These are phyloP conservation scores for Heterodera filipjevi DNA, from an alignment of 2,888 invertebrate species.

Conservation along the genomic window DNA sequence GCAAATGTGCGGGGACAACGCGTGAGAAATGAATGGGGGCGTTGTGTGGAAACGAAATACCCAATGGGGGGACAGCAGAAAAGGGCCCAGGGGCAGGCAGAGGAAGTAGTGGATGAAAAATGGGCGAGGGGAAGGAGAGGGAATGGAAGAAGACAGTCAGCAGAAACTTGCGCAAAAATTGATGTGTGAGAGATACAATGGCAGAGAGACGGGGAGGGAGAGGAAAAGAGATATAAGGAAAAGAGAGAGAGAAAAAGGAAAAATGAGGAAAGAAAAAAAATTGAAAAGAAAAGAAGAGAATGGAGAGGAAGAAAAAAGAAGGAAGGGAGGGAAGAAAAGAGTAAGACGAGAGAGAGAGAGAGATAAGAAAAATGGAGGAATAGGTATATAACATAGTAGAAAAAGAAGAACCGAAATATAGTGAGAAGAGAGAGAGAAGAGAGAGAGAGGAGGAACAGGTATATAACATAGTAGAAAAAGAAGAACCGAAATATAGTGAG, in stretches of 20 bases:
- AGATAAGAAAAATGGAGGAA: not conserved
- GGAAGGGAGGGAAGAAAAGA: not conserved
- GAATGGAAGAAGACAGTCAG: slow-evolving; percentile 1
- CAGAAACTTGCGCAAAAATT: not conserved
- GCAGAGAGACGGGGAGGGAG: not conserved
- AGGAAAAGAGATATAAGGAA: not conserved
- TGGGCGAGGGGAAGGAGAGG: not conserved
- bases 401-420: not conserved
- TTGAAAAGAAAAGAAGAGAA: not conserved
- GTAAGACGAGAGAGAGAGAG: not conserved
- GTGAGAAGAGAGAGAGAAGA: not conserved
- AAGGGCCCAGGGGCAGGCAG: not conserved
- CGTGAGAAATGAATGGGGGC: too few relatives aligned
- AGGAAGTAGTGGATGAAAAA: not conserved
- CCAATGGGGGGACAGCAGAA: too few relatives aligned
- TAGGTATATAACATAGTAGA: not conserved
- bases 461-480: not conserved
- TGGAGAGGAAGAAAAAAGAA: not conserved
- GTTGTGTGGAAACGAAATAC: too few relatives aligned
- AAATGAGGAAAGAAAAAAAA: not conserved
- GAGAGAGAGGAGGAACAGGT: not conserved
- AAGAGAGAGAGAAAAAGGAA: not conserved
- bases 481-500: not conserved
- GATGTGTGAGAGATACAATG: not conserved
- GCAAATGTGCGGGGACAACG: too few relatives aligned